Base-by-base conservation (phyloP, 2,888 invertebrate species). In the Automeris io region DNA sequence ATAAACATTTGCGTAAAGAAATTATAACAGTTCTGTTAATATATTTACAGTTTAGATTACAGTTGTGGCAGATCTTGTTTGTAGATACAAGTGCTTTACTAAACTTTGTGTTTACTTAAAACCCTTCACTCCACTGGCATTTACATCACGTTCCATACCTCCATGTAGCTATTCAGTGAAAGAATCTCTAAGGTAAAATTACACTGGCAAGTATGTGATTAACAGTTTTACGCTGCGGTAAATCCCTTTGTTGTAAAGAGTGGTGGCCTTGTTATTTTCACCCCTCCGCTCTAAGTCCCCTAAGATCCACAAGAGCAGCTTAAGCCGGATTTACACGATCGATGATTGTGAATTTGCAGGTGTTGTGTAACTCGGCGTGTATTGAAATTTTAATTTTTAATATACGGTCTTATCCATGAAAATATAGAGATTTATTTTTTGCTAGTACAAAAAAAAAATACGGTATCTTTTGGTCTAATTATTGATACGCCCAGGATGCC, bases 301-400 rank as follows among this genome's bases (percentile, higher is more conserved):
- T 54, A 51, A 57, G 56, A 61, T 61, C 63, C 63, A 69, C 63
- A 60, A 70, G 66, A 66, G 64, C 61, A 57, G 59, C 69, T 69
- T 73, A 74, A 66, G 74, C 64, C 64, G 65, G 73, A 67, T 76
- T 79, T 73, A 63, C 61, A 59, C 58, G 72, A 72, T 69, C 76
- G 70, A 78, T 75, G 67, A 63, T 62, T 65, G 61, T 49, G 55
- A 54, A 61, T 62, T 49, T 53, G 51, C 51, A 51, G 43, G 48
- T 56, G 53, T 57, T 62, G 61, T 53, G 49, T 35, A 45, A 49
- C 55, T 57, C 55, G 21, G 16, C 26, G 29, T 39, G 34, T 34
- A 11, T 26, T 18, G 39, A 13, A 12, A 39, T 34, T 34, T 26
- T 26, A 16, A 5, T 7, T 18, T 1, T 22, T 6, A 12, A 34